Evolutionary conservation across 2,888 invertebrate species (phyloP), one percentile per base, ranked within the genome.

Genomic region (Caenorhabditis doughertyi): DNA sequence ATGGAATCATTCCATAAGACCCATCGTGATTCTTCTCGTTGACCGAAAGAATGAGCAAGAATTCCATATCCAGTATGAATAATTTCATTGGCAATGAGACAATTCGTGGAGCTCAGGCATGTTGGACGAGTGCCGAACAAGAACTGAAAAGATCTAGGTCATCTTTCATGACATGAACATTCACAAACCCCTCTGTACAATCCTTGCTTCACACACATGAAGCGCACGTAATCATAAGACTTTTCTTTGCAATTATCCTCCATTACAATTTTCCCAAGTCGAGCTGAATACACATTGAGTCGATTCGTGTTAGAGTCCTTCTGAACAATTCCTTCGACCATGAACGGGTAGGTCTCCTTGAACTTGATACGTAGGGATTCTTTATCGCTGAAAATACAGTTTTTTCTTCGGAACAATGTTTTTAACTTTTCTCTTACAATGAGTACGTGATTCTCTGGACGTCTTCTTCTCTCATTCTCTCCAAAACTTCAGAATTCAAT

Each of bases 161-260:
- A n/a, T 35, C 7, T 35, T 9, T 9, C 35, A 5, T 5, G 35
- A 9, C 39, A 3, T 42, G 3, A 42, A 42, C 5, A 42, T 13
- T 13, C 5, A 25, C 55, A 27, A 8, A 70, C 68, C 32, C 58
- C 56, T 21, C 47, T 11, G 27, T 47, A 70, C 3, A 25, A 47
- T 7, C 47, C 58, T 11, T 27, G 47, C 8, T 2, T 18, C 5
- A 58, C 21, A 8, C 60, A 60, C 5, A 71, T 11, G 16, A 71
- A 71, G 13, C 49, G 51, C n/a, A 71, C 71, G 27, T 71, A 71
- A 51, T 71, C 71, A 2, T 71, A 16, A 8, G 18, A 32, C 21
- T 7, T 8, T 3, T 21, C 16, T 0, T 21, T 35, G 1, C 39
- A n/a, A 23, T 16, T 44, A 49, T 71, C 71, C 18, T 29, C 25